Evolutionary conservation across 2,888 invertebrate species (phyloP).

Genomic region (Poecilus cupreus): DNA sequence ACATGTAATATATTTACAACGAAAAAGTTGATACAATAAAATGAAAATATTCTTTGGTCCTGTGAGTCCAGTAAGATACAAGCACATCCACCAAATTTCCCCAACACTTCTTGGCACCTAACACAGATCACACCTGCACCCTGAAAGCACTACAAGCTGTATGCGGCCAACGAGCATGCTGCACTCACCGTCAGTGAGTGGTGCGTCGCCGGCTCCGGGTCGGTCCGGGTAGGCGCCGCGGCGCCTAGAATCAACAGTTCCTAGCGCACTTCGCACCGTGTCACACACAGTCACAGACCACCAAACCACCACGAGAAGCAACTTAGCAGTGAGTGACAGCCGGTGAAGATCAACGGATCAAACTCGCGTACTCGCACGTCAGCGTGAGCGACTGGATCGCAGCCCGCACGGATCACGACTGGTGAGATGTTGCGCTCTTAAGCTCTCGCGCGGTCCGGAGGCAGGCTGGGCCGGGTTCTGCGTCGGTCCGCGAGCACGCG

Average conservation of each 20-base stretch:
- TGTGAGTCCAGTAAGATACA: too few relatives aligned
- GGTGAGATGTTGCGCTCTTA: neutral
- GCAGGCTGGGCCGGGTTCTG: constrained; percentile 61
- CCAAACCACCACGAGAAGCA: neutral
- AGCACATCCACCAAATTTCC: too few relatives aligned
- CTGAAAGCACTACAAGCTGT: neutral
- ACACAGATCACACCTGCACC: too few relatives aligned
- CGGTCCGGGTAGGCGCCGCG: neutral
- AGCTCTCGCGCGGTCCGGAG: constrained; percentile 48
- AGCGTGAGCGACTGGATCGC: neutral
- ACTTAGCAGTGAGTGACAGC: neutral
- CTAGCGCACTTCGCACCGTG: neutral
- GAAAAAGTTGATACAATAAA: too few relatives aligned
- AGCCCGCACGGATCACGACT: constrained; percentile 12
- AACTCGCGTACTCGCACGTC: neutral
- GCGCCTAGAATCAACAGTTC: neutral
- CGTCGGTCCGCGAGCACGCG: constrained; percentile 63
- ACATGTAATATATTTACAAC: too few relatives aligned
- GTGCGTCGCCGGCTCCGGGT: neutral
- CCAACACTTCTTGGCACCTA: too few relatives aligned
- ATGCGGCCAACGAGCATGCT: neutral
- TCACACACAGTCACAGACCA: constrained; percentile 2
- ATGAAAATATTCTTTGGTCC: too few relatives aligned
- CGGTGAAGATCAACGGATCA: too few relatives aligned
- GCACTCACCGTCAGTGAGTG: neutral